phyloP scores from a whole-genome alignment of 1,140 invertebrate species.

The Drosophila nasuta region DNA sequence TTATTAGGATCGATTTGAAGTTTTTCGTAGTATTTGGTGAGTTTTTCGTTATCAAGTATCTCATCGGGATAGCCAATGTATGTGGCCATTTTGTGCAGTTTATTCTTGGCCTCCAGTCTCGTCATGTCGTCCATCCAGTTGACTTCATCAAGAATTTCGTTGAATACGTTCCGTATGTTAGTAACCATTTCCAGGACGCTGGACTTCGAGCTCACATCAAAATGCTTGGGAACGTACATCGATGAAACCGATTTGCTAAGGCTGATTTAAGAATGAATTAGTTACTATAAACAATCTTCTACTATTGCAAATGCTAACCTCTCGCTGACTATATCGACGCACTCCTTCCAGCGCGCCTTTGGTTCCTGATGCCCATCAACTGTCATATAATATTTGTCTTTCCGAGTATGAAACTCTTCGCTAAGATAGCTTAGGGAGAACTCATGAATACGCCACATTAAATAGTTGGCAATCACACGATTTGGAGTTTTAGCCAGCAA shows the following conservation, averaged over 20 bases:
- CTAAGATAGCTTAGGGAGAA: constrained; percentile 91
- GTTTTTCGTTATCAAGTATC: constrained; percentile 90
- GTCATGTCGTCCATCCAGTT: constrained; percentile 96
- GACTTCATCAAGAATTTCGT: constrained; percentile 88
- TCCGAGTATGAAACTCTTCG: constrained; percentile 89
- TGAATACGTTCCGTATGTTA: constrained; percentile 86
- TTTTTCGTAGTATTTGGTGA: constrained; percentile 91
- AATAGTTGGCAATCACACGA: constrained; percentile 89
- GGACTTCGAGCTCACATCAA: too few relatives aligned
- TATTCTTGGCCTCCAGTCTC: constrained; percentile 89
- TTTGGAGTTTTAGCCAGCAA: constrained; percentile 86
- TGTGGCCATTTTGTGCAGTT: constrained; percentile 90
- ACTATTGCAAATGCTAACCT: constrained; percentile 86
- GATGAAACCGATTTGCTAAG: too few relatives aligned
- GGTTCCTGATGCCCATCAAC: constrained; percentile 90
- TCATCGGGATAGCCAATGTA: constrained; percentile 94
- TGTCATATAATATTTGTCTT: constrained; percentile 90
- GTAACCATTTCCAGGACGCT: too few relatives aligned
- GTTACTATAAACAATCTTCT: not conserved
- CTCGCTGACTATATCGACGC: constrained; percentile 89
- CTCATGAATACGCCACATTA: constrained; percentile 92
- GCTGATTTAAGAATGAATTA: too few relatives aligned
- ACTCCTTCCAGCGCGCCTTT: constrained; percentile 93
- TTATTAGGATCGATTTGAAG: constrained; percentile 89
- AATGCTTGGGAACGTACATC: too few relatives aligned